Base-by-base conservation (phyloP, 2,888 invertebrate species). In the Gisinianus flammeolus region DNA sequence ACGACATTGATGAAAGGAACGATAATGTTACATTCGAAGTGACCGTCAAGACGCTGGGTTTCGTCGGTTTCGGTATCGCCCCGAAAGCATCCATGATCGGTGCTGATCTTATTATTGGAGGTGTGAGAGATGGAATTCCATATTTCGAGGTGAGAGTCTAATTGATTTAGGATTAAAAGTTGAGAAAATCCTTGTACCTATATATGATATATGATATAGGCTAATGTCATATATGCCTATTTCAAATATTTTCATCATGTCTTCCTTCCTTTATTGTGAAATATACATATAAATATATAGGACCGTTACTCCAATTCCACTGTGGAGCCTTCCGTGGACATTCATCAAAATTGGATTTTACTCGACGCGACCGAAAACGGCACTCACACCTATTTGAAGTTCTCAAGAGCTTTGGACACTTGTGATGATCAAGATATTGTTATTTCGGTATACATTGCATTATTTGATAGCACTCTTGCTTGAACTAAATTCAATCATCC, bases 361-460 rank as follows among this genome's bases (percentile, higher is more conserved):
- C n/a, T 78, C n/a, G 73, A 74, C 6, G 80, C 78, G 28, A 31
- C 6, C 0, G 75, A 80, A 62, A 78, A 67, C 67, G 72, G 30
- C 0, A 76, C 76, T 16, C 72, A 75, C 24, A 80, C 80, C 6
- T 24, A 62, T 26, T 5, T 80, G 16, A 74, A 71, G 52, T 75
- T 80, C 26, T 72, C 58, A 4, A 80, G 80, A 44, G n/a, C 8
- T 12, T 31, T 80, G 19, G 76, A 71, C 24, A 80, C 80, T n/a
- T 78, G 80, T 66, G 80, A 80, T 33, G 30, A 67, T 16, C 6
- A 79, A 28, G 79, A 79, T 28, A 62, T 74, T 5, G n/a, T 31
- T 6, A 77, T 79, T 28, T 70, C 74, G 31, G 79, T 79, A 64
- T n/a, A n/a, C n/a, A n/a, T n/a, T n/a, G n/a, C n/a, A n/a, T n/a